A percentile compares a stretch with the other conserved stretches of the same genome.
Conservation (phyloP, 2,113 vertebrate genomes). For the Ramphastos sulfuratus region DNA sequence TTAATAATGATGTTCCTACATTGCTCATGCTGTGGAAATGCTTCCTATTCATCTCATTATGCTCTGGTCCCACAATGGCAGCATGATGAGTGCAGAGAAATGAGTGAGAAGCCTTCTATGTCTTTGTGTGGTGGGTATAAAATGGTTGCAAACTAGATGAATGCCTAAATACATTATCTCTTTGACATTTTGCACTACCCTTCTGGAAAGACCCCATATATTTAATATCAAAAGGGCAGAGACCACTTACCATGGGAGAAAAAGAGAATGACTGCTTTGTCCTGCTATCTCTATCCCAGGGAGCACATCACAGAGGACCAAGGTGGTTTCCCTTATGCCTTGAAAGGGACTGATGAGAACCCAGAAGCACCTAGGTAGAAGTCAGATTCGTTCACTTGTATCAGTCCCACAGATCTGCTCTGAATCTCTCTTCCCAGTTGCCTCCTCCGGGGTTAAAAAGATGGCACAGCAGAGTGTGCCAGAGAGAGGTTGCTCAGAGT, state of each 20-base stretch:
- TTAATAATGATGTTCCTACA: constrained; percentile 74
- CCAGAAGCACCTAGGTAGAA: constrained; percentile 57
- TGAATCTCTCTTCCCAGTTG: constrained; percentile 27
- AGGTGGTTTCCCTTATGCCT: constrained; percentile 2
- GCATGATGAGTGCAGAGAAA: constrained; percentile 69
- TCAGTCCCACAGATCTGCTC: constrained; percentile 41
- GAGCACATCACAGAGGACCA: constrained; percentile 53
- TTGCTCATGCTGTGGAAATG: constrained; percentile 72
- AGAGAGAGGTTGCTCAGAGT: constrained; percentile 16
- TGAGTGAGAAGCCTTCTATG: constrained; percentile 63
- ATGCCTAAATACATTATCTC: constrained; percentile 57
- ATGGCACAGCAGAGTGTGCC: constrained; percentile 11
- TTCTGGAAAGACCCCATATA: constrained; percentile 64
- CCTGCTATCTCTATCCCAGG: constrained; percentile 34
- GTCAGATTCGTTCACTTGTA: constrained; percentile 17
- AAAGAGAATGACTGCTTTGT: constrained; percentile 60
- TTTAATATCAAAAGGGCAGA: constrained; percentile 67
- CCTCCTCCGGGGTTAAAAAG: constrained; percentile 61
- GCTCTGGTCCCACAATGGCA: constrained; percentile 72
- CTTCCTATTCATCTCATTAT: constrained; percentile 75
- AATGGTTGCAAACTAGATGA: constrained; percentile 68
- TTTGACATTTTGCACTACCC: constrained; percentile 48
- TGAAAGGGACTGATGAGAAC: constrained; percentile 55
- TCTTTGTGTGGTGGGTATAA: constrained; percentile 65
- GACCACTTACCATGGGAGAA: constrained; percentile 65